Base-by-base conservation (phyloP, 2,113 vertebrate genomes). In the Ictidomys tridecemlineatus region DNA sequence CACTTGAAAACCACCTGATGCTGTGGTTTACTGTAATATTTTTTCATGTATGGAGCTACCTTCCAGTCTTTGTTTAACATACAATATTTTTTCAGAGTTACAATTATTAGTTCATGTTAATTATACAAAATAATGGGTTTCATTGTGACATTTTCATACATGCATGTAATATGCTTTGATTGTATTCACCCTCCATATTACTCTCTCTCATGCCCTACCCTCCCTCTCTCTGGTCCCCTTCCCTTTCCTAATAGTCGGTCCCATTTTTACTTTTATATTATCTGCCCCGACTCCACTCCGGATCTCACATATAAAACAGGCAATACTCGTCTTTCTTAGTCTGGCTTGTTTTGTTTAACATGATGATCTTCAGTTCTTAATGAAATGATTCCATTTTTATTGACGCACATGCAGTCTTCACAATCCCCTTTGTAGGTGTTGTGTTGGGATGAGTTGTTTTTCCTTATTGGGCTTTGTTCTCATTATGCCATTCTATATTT, bases 401-500 rank as follows among this genome's bases (percentile, higher is more conserved):
- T 61, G 67, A 76, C 63, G 48, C 30, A 77, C 30, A 69, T 85
- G 72, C 2, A 70, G 92, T 88, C 67, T 90, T 94, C n/a, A 20
- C 61, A 83, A 82, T 89, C 84, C 92, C 28, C 37, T 84, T 82
- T 65, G 42, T 28, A 77, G 17, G 67, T 83, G 85, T 93, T 95
- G 5, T 17, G 10, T 93, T 96, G 93, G 70, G 82, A 85, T 96
- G 73, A 96, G 79, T 77, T 96, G 14, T 95, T 91, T 95, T 97
- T 93, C 97, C 83, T 94, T 94, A 70, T 87, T 95, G 95, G 95
- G 90, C 67, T 92, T 80, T 95, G 96, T 92, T 96, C 82, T 42
- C 84, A 32, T 17, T 92, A 69, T 96, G 67, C 58, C 73, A 0
- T 8, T 39, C 97, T 90, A 83, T 96, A 53, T 96, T 96, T 97